These are phyloP conservation scores for Papilio protenor DNA, from an alignment of 2,888 invertebrate species.

Conservation along the genomic window DNA sequence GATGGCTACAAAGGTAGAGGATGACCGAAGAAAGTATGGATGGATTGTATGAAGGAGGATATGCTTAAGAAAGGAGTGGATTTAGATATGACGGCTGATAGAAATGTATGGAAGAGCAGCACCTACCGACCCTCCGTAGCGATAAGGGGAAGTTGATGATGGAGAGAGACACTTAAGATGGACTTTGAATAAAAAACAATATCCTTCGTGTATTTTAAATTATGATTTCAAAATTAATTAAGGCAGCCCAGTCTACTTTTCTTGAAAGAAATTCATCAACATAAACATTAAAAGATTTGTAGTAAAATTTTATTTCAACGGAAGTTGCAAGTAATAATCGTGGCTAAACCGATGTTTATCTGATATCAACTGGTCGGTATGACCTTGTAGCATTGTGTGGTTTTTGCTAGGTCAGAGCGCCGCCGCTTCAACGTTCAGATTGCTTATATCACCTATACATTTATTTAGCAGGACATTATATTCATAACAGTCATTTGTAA, in stretches of 20 bases:
- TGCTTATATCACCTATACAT: background rate
- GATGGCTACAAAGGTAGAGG: too few relatives aligned
- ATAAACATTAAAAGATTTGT: background rate
- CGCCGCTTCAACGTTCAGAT: background rate
- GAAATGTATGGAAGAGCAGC: too few relatives aligned
- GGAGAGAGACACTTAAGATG: too few relatives aligned
- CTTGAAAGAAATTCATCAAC: background rate
- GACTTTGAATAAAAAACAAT: too few relatives aligned
- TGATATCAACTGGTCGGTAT: slow-evolving; percentile 9
- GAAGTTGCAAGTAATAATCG: slow-evolving; percentile 18
- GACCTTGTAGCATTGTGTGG: slow-evolving; percentile 31
- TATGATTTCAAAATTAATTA: too few relatives aligned
- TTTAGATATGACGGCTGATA: too few relatives aligned
- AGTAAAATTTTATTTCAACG: background rate
- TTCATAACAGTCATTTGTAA: background rate
- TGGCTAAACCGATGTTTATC: slow-evolving; percentile 26
- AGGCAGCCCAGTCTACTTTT: background rate
- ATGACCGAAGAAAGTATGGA: too few relatives aligned
- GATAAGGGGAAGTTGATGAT: too few relatives aligned
- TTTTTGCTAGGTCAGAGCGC: slow-evolving; percentile 32
- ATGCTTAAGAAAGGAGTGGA: too few relatives aligned
- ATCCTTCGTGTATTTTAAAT: too few relatives aligned
- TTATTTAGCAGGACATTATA: background rate
- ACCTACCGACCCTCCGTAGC: too few relatives aligned
- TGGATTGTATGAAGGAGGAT: too few relatives aligned